Evolutionary conservation across 2,797 vertebrate species (phyloP).

Genomic region (Schizopygopsis malacanthus): DNA sequence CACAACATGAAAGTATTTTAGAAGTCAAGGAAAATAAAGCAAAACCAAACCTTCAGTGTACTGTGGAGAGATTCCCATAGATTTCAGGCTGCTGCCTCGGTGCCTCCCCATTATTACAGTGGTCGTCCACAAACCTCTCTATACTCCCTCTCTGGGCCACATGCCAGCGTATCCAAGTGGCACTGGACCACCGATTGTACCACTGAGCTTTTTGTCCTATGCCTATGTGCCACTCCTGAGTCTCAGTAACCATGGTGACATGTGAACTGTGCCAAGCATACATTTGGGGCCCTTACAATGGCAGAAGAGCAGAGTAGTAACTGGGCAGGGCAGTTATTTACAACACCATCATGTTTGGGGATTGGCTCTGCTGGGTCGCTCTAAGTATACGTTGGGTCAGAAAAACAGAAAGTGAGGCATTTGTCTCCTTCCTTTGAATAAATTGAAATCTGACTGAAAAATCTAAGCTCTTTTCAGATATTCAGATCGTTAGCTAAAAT

Average conservation of each 20-base stretch:
- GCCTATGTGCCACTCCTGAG: slow-evolving; percentile 79
- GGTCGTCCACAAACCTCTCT: slow-evolving; percentile 69
- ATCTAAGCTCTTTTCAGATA: neutral
- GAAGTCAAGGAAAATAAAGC: slow-evolving; percentile 20
- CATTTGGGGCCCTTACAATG: slow-evolving; percentile 72
- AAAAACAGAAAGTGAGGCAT: neutral
- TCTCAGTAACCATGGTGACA: slow-evolving; percentile 84
- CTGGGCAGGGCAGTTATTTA: slow-evolving; percentile 72
- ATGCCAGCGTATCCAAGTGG: slow-evolving; percentile 53
- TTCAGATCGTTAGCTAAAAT: slow-evolving; percentile 15
- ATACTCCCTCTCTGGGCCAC: slow-evolving; percentile 57
- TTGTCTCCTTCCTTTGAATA: neutral
- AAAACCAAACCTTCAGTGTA: neutral
- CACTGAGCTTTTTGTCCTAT: slow-evolving; percentile 60
- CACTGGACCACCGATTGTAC: slow-evolving; percentile 54
- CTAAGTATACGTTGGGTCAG: neutral
- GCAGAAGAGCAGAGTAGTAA: slow-evolving; percentile 73
- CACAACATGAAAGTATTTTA: slow-evolving; percentile 5
- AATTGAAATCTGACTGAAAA: neutral
- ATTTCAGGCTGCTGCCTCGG: slow-evolving; percentile 30
- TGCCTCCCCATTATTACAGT: slow-evolving; percentile 21
- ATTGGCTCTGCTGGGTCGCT: neutral
- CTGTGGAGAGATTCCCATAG: neutral
- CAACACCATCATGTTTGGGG: slow-evolving; percentile 24
- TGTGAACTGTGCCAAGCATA: slow-evolving; percentile 75